phyloP scores from a whole-genome alignment of 1,140 invertebrate species.

The Odontomachus brunneus region DNA sequence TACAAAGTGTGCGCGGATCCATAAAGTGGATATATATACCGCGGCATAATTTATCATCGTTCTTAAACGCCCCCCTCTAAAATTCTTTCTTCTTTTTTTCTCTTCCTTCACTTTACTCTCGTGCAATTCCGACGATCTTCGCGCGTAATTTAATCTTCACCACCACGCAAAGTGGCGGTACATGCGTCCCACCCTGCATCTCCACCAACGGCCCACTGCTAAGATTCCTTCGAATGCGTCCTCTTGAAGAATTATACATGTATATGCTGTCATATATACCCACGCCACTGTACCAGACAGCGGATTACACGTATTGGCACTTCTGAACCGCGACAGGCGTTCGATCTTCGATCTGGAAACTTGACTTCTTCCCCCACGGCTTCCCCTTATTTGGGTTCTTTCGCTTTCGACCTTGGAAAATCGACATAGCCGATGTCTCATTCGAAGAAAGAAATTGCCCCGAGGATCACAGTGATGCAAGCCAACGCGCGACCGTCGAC shows the following conservation, averaged over 20 bases:
- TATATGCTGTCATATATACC: background rate
- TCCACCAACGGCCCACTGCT: background rate
- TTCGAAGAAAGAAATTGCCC: too few relatives aligned
- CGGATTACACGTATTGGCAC: conserved; percentile 58
- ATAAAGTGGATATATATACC: background rate
- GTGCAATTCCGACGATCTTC: background rate
- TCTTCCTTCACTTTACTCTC: too few relatives aligned
- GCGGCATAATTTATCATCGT: background rate
- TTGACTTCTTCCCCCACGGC: too few relatives aligned
- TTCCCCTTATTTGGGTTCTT: too few relatives aligned
- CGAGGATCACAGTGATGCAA: too few relatives aligned
- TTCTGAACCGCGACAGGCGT: conserved; percentile 20
- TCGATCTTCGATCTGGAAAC: conserved; percentile 58
- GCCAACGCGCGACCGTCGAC: too few relatives aligned
- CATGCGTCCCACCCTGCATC: background rate
- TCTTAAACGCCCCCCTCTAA: background rate
- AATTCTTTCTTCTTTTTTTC: conserved; percentile 40
- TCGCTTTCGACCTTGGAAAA: too few relatives aligned
- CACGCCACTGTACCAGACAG: background rate
- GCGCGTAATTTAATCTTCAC: conserved; percentile 71
- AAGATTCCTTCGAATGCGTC: background rate
- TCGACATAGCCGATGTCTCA: too few relatives aligned
- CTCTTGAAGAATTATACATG: conserved; percentile 12
- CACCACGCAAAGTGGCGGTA: conserved; percentile 43
- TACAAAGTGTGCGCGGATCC: background rate